Evolutionary conservation across 1,140 invertebrate species (phyloP).

Genomic region (Prorops nasuta): DNA sequence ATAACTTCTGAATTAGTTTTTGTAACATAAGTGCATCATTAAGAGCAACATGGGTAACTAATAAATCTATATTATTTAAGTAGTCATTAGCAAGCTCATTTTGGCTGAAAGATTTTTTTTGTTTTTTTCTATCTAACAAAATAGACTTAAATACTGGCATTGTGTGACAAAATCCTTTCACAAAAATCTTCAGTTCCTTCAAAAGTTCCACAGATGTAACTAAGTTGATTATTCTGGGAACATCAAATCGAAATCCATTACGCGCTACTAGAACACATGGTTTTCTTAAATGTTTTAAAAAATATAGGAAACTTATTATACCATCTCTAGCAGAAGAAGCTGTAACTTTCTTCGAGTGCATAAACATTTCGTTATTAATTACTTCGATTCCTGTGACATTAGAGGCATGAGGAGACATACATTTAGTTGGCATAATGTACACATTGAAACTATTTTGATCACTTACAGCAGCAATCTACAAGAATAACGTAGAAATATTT

Average conservation of each 20-base stretch:
- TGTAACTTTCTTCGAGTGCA: not conserved
- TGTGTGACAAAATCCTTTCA: conserved; percentile 16
- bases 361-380: conserved; percentile 7
- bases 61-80: conserved; percentile 2
- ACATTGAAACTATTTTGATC: conserved; percentile 3
- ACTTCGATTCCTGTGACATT: conserved; percentile 9
- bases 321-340: conserved; percentile 3
- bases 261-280: conserved; percentile 12
- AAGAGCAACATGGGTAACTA: conserved; percentile 16
- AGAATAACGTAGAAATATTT: not conserved
- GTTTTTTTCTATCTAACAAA: conserved; percentile 11
- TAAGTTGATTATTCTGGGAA: conserved; percentile 1
- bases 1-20: conserved; percentile 5
- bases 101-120: conserved; percentile 9
- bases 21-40: conserved; percentile 13
- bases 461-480: conserved; percentile 7
- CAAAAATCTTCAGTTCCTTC: conserved; percentile 3
- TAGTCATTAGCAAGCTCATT: conserved; percentile 6
- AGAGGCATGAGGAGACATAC: conserved; percentile 1
- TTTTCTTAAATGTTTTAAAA: conserved; percentile 4
- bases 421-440: conserved; percentile 16
- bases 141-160: conserved; percentile 9
- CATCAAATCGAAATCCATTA: conserved; percentile 19
- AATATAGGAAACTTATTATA: conserved; percentile 9
- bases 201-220: conserved; percentile 3